Percentiles rank a stretch among this genome's conserved stretches.
Evolutionary conservation across 2,113 vertebrate genomes (phyloP).

Genomic region (Clarias magur): DNA sequence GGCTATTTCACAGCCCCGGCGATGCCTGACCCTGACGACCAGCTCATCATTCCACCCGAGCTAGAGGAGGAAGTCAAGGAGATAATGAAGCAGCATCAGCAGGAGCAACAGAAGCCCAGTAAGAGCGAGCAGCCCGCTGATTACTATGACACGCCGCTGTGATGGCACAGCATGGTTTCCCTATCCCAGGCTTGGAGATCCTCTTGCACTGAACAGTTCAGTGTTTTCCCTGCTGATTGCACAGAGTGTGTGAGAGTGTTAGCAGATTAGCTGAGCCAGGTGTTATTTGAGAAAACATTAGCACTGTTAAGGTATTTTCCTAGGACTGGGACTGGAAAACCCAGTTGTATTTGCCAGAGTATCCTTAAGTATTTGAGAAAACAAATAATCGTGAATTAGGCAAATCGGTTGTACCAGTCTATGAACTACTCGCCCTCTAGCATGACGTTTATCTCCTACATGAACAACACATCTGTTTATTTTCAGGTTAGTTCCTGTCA

Average conservation of each 20-base stretch:
- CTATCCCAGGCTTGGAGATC: neutral
- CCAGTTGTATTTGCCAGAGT: neutral
- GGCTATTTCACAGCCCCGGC: slow-evolving; percentile 96
- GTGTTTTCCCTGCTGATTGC: slow-evolving; percentile 20
- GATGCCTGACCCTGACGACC: slow-evolving; percentile 93
- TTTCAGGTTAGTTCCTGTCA: neutral
- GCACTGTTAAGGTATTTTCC: neutral
- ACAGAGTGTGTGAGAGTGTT: neutral
- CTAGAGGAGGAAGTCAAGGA: slow-evolving; percentile 98
- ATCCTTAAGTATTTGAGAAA: slow-evolving; percentile 10
- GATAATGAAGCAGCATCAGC: slow-evolving; percentile 97
- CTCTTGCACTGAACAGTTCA: slow-evolving; percentile 11
- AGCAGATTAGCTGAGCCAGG: neutral
- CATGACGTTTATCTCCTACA: neutral
- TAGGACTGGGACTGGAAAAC: neutral
- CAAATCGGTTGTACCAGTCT: neutral
- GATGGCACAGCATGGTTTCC: slow-evolving; percentile 57
- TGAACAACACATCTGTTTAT: neutral
- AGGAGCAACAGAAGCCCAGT: slow-evolving; percentile 81
- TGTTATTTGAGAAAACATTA: neutral
- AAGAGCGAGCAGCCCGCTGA: slow-evolving; percentile 80
- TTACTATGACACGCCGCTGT: slow-evolving; percentile 91
- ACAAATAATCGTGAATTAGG: no score
- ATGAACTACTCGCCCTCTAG: neutral
- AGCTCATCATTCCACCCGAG: slow-evolving; percentile 97